Percentiles rank a stretch among this genome's conserved stretches.
Evolutionary conservation across 2,113 vertebrate species (phyloP).

Genomic region (Ailurus styani): DNA sequence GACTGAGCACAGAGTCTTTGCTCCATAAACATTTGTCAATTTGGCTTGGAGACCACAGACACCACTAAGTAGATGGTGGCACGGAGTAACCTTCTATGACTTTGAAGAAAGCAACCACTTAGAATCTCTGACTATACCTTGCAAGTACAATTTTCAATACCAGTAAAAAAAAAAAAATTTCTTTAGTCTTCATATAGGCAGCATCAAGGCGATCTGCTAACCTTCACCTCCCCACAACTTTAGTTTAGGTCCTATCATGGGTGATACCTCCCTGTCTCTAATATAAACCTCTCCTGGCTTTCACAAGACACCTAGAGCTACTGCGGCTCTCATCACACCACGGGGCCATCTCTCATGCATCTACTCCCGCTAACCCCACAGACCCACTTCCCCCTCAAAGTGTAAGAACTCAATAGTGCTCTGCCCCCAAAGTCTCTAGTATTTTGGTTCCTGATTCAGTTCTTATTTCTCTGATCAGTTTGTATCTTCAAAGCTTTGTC

Average conservation of each 20-base stretch:
- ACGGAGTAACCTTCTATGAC: background rate
- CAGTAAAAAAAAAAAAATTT: background rate
- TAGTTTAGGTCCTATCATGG: background rate
- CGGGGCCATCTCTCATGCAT: rapidly evolving
- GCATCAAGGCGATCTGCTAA: background rate
- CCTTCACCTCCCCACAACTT: background rate
- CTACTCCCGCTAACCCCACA: background rate
- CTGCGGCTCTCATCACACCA: too few relatives aligned
- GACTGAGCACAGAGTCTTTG: background rate
- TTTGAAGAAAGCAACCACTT: background rate
- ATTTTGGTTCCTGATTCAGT: background rate
- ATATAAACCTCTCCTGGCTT: background rate
- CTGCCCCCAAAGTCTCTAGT: background rate
- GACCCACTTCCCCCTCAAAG: background rate
- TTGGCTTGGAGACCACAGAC: background rate
- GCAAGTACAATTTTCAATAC: background rate
- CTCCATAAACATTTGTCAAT: background rate
- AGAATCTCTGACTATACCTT: background rate
- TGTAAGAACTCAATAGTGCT: background rate
- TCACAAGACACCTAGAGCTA: too few relatives aligned
- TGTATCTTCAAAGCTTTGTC: background rate
- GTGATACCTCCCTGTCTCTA: background rate
- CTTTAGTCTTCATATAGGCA: background rate
- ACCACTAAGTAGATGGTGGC: background rate
- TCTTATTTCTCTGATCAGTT: background rate